A percentile compares a stretch with the other conserved stretches of the same genome.
phyloP scores from a whole-genome alignment of 2,797 vertebrate species.

The Galaxias olidus region DNA sequence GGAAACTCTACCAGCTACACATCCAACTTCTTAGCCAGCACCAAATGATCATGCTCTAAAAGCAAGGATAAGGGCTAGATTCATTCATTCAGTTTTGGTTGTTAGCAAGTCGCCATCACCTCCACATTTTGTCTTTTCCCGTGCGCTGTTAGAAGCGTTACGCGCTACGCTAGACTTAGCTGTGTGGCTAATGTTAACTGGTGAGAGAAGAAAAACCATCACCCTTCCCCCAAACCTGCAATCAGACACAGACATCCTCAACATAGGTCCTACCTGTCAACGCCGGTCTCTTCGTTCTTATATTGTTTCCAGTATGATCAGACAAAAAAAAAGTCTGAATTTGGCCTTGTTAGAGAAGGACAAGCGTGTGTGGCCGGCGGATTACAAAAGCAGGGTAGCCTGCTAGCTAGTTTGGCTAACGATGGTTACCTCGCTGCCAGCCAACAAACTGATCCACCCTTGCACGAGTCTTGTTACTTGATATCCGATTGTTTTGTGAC shows the following conservation, averaged over 20 bases:
- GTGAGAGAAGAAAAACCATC: constrained; percentile 12
- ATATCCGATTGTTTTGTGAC: constrained; percentile 1
- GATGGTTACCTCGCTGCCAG: constrained; percentile 56
- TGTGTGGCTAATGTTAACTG: constrained; percentile 4
- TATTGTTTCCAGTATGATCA: constrained; percentile 17
- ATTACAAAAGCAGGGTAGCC: constrained; percentile 79
- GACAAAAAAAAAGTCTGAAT: constrained; percentile 27
- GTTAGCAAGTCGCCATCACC: constrained; percentile 66
- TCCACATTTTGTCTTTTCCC: constrained; percentile 37
- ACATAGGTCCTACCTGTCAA: constrained; percentile 67
- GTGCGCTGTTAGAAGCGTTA: not conserved
- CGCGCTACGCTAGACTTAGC: constrained; percentile 44
- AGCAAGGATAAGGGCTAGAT: constrained; percentile 28
- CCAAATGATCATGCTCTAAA: too few relatives aligned
- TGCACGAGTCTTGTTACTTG: constrained; percentile 38
- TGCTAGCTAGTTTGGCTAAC: constrained; percentile 66
- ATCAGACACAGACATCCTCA: not conserved
- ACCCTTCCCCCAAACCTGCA: constrained; percentile 2
- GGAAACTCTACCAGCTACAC: not conserved
- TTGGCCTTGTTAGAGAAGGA: constrained; percentile 55
- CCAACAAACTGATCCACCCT: constrained; percentile 55
- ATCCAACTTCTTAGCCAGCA: not conserved
- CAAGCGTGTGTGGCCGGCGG: constrained; percentile 67
- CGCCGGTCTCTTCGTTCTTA: constrained; percentile 61
- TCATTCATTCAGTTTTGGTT: constrained; percentile 58